Percentiles rank a stretch among this genome's conserved stretches.
phyloP scores from a whole-genome alignment of 2,797 vertebrate species.

The Dallia pectoralis region DNA sequence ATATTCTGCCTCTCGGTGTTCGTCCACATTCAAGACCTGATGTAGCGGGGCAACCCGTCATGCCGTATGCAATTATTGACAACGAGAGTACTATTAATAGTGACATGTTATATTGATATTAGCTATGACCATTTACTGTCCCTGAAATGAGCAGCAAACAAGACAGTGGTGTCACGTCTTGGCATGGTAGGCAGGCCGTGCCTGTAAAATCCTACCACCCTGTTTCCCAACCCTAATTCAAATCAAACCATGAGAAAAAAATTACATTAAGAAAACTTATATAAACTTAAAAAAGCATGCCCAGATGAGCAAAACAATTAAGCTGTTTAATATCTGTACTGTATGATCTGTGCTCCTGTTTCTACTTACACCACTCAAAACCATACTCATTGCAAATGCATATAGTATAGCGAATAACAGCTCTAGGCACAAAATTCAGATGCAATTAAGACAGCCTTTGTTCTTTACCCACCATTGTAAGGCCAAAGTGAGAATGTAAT shows the following conservation, averaged over 20 bases:
- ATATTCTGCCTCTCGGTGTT: conserved; percentile 51
- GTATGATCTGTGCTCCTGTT: conserved; percentile 54
- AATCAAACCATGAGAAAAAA: neutral
- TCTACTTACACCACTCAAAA: conserved; percentile 51
- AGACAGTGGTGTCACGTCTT: too few relatives aligned
- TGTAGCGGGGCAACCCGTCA: conserved; percentile 28
- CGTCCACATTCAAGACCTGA: conserved; percentile 54
- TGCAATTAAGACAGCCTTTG: conserved; percentile 51
- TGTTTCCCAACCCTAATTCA: neutral
- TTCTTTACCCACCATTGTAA: conserved; percentile 32
- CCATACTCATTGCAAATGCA: conserved; percentile 30
- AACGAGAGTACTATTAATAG: neutral
- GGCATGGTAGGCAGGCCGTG: too few relatives aligned
- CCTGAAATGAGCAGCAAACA: neutral
- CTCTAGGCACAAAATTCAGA: conserved; percentile 53
- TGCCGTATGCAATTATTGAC: neutral
- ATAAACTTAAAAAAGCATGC: conserved; percentile 31
- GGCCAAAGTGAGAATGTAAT: conserved; percentile 16
- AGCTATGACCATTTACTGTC: neutral
- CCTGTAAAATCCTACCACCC: neutral
- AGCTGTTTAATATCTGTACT: conserved; percentile 47
- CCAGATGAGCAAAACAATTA: conserved; percentile 37
- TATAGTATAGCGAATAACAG: conserved; percentile 44
- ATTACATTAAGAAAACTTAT: neutral
- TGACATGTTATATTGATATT: neutral